Percentiles rank a stretch among this genome's conserved stretches.
These are phyloP conservation scores for Plectrocnemia conspersa DNA, from an alignment of 1,140 invertebrate genomes.

Conservation along the genomic window DNA sequence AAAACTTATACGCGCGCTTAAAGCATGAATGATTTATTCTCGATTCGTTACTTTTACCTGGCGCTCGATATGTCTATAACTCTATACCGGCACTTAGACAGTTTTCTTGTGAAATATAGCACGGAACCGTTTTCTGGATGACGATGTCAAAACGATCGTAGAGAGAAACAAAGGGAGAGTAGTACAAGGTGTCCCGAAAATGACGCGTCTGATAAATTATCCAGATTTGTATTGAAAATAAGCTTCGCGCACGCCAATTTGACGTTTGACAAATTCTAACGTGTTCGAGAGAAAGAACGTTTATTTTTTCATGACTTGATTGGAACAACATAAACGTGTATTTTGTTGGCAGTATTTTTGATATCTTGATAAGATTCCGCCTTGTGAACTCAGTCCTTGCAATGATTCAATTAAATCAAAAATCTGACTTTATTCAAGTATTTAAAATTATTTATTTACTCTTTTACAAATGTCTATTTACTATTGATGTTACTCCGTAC, in stretches of 20 bases:
- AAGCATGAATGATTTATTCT: conserved; percentile 8
- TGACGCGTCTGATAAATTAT: conserved; percentile 18
- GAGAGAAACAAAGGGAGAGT: neutral
- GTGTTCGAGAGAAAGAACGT: too few species aligned
- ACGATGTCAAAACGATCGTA: conserved; percentile 18
- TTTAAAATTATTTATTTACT: too few species aligned
- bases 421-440: too few species aligned
- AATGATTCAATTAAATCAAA: too few species aligned
- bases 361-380: too few species aligned
- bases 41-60: conserved; percentile 9
- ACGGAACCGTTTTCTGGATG: conserved; percentile 17
- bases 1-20: too few species aligned
- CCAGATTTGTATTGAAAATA: conserved; percentile 15
- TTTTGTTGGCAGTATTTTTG: too few species aligned
- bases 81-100: conserved; percentile 11
- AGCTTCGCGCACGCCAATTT: conserved; percentile 5
- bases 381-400: too few species aligned
- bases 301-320: too few species aligned
- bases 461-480: too few species aligned
- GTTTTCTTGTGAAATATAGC: conserved; percentile 24
- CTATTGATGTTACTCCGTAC: too few species aligned
- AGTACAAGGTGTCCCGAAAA: conserved; percentile 9
- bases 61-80: conserved; percentile 10
- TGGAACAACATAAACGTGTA: too few species aligned
- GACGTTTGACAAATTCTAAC: neutral